Evolutionary conservation across 2,888 invertebrate genomes (phyloP).

Genomic region (Heliconius hortense): DNA sequence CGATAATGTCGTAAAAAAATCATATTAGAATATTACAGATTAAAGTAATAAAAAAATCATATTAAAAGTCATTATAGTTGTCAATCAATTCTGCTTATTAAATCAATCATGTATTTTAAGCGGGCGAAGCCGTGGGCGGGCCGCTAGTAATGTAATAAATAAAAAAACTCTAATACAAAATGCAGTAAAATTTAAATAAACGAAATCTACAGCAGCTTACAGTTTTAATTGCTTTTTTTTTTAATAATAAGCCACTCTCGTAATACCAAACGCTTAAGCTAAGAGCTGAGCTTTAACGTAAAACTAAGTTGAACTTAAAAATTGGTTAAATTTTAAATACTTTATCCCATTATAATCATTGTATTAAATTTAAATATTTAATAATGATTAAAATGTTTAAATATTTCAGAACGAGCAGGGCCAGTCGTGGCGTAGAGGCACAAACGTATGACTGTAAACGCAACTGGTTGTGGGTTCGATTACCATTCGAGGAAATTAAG

Average conservation of each 20-base stretch:
- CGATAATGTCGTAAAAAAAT: no score
- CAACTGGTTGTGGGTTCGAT: no score
- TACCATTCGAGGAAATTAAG: no score
- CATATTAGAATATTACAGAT: no score
- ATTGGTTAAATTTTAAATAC: background rate
- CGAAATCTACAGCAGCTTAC: constrained; percentile 3
- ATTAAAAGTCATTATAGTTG: no score
- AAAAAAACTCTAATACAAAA: background rate
- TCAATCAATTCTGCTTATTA: no score
- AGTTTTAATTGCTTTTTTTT: constrained; percentile 9
- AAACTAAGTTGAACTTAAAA: background rate
- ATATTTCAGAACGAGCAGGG: background rate
- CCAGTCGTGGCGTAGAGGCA: no score
- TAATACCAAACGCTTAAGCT: constrained; percentile 4
- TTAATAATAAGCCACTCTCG: constrained; percentile 7
- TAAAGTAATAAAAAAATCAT: no score
- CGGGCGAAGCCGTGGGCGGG: no score
- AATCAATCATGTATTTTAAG: no score
- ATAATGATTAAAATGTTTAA: background rate
- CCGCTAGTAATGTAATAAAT: background rate
- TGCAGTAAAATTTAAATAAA: background rate
- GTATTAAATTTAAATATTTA: background rate
- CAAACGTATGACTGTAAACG: no score
- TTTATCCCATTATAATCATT: background rate
- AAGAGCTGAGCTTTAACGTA: constrained; percentile 3